Evolutionary conservation across 2,113 vertebrate species (phyloP), one percentile per base, ranked within the genome.

Genomic region (Xyrauchen texanus): DNA sequence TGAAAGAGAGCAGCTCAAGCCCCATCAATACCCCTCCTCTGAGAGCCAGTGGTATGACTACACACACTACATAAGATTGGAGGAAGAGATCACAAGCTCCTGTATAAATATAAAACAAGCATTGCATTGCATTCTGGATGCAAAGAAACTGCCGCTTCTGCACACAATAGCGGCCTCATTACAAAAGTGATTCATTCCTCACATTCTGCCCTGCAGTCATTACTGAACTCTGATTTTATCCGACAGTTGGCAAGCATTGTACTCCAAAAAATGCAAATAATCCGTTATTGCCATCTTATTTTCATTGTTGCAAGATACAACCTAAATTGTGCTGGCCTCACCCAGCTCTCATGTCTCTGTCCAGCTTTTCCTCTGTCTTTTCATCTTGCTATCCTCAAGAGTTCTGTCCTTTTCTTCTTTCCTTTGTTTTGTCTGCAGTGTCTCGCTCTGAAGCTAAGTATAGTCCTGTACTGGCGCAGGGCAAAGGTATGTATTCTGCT

Each of bases 361-460:
- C 4, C 63, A 57, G 45, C 8, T 52, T 53, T 8, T 60, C 79
- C 13, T 64, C 21, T 34, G 21, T 34, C 21, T 34, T 34, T 34
- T 34, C 21, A 34, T 68, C 10, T 44, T 47, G 13, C 15, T 16
- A 13, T 71, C 52, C 49, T 79, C 62, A 81, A 34, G 34, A 4
- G 45, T 77, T 34, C 80, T 11, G 53, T 80, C 64, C 45, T 55
- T 61, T 34, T 83, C 82, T 77, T 42, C 85, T 34, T 67, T 42
- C 52, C 61, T 49, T 65, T 11, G 53, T 53, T 80, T 82, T 57
- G 34, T 68, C 80, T 82, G 76, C 85, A 90, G 89, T 82, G 5
- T 84, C 85, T 86, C 84, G 81, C 0, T 58, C 85, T 84, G 87
- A 89, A 69, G 71, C 80, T 11, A 90, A 89, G 72, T 88, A 77